Evolutionary conservation across 2,113 vertebrate species (phyloP).

Genomic region (Amblyopsis rosae): DNA sequence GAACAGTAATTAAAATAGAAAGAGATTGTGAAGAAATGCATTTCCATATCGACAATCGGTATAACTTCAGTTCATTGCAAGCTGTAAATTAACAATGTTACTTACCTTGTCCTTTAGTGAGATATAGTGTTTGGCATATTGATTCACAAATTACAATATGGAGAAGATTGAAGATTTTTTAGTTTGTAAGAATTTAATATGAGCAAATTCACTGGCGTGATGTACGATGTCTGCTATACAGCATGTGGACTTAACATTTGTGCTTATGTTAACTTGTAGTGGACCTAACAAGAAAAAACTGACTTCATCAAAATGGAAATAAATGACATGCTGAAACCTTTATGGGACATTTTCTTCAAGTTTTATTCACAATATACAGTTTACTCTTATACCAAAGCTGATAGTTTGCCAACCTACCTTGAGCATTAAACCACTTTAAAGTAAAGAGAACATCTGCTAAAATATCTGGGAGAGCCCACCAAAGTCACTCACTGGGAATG

Average conservation of each 20-base stretch:
- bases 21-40: background rate
- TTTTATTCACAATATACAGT: background rate
- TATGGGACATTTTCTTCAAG: background rate
- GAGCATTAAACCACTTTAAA: constrained; percentile 8
- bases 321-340: background rate
- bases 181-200: too few species aligned
- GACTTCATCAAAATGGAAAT: too few species aligned
- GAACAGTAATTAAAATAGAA: background rate
- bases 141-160: background rate
- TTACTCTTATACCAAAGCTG: background rate
- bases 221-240: too few species aligned
- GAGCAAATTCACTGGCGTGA: too few species aligned
- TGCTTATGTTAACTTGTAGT: too few species aligned
- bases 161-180: too few species aligned
- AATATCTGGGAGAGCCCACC: constrained; percentile 27
- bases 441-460: constrained; percentile 24
- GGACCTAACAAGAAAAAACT: too few species aligned
- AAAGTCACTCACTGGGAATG: constrained; percentile 35
- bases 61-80: background rate
- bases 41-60: background rate
- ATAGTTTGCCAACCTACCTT: constrained; percentile 17
- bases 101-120: background rate
- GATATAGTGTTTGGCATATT: background rate
- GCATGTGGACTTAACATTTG: too few species aligned
- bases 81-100: background rate